Conservation (phyloP, 2,113 vertebrate species). For the Halichoerus grypus region DNA sequence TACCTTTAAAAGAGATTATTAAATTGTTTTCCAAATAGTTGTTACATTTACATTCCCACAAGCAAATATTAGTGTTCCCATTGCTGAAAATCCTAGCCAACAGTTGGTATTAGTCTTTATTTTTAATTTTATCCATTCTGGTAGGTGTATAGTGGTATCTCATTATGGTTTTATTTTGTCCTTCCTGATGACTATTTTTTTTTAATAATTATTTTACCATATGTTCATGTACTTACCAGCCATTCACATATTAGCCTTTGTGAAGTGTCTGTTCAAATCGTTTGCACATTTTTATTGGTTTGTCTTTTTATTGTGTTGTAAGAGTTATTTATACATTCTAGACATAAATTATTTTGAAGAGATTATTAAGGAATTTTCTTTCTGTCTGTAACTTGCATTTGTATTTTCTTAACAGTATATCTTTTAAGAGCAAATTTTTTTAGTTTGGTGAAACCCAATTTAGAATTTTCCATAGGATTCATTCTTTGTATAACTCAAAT, state of each 20-base stretch:
- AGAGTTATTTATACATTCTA: neutral
- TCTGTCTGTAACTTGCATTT: neutral
- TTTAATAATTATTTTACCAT: neutral
- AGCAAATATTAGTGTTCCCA: neutral
- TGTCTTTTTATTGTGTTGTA: neutral
- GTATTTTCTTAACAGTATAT: neutral
- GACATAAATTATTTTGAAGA: neutral
- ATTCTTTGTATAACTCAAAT: neutral
- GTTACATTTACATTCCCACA: conserved; percentile 2
- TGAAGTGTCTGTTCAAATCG: neutral
- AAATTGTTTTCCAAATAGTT: neutral
- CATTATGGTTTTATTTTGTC: neutral
- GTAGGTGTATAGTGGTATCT: neutral
- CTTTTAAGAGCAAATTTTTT: neutral
- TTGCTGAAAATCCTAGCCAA: neutral
- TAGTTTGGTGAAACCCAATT: neutral
- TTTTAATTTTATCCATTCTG: neutral
- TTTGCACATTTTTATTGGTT: neutral
- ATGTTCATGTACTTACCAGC: neutral
- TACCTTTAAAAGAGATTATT: neutral
- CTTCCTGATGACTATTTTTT: neutral
- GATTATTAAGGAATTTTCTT: neutral
- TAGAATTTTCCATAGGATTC: neutral
- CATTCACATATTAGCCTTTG: neutral
- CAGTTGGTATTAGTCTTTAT: neutral